Evolutionary conservation across 2,888 invertebrate species (phyloP), one percentile per base, ranked within the genome.

Genomic region (Torymus texanus): DNA sequence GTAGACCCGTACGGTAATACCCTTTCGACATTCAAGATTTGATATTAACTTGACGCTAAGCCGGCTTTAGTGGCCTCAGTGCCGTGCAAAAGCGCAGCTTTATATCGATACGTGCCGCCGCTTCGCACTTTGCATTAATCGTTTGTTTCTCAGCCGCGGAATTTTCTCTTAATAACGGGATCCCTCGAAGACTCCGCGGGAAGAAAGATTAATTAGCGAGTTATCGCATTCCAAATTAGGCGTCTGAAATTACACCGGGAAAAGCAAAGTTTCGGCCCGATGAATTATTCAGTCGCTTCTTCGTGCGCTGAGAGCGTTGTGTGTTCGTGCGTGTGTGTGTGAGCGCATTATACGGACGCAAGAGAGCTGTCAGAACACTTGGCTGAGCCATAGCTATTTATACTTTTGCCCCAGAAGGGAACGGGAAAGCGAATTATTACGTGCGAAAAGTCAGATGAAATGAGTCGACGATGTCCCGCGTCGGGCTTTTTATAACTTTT

Each of bases 21-120:
- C 58, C 70, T 56, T 58, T 58, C 66, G 51, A 66, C 66, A 53
- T 66, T 66, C 70, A 29, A 70, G 58, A 70, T 70, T 76, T 72
- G 78, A 78, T 72, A 70, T 71, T 78, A 65, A 73, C 72, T 78
- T 58, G 78, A 78, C 78, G 66, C 78, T 78, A 65, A 78, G 78
- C 73, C 78, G 53, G 78, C 66, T 78, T 78, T 78, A 59, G 18
- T 18, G 50, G 53, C 50, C 71, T 77, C 62, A 53, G 62, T 3
- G n/a, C 29, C 41, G 24, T 24, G 62, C 13, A 62, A 24, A 62
- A 62, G 13, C 5, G 13, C 24, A 14, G 12, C 62, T 29, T n/a
- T 29, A 29, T 29, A 18, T 29, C 12, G 24, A 13, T 62, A 24
- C 29, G 24, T 24, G 14, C 21, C 2, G 16, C 13, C 24, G 29